Evolutionary conservation across 2,113 vertebrate genomes (phyloP), one percentile per base, ranked within the genome.

Genomic region (Clupea harengus): DNA sequence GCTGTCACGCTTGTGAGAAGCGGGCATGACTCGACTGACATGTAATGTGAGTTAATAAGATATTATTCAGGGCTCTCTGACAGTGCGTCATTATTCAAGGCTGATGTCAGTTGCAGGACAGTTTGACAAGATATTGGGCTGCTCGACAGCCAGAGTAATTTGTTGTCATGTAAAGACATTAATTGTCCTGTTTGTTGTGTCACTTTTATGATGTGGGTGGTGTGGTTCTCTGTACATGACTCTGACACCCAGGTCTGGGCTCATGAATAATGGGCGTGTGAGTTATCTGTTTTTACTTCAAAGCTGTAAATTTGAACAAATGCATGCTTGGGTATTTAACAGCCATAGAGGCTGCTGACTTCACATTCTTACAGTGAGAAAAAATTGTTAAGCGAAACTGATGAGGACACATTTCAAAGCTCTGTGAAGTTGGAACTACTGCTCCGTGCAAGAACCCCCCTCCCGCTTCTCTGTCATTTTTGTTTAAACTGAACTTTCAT

Each of bases 401-500:
- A 83, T 67, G 87, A 45, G 52, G 52, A 84, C 82, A 82, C 46
- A 81, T 83, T 86, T 88, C 86, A 84, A 20, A 1, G 60, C 67
- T 7, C 6, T 3, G 49, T 82, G 72, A 81, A 25, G 82, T 81
- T 87, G 83, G 90, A 94, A 90, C 81, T 90, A 89, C 91, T 91
- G 88, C 78, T 54, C 46, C 20, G 82, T 89, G 89, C 88, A 90
- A 84, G 84, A 91, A 90, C 57, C 84, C 88, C 83, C 83, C 89
- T 89, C 88, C 45, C 54, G 87, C 82, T 88, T 89, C 88, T 86
- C 86, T 83, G 80, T 90, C 91, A 89, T 90, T 84, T 49, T 32
- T 28, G 64, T 72, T 72, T 72, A 72, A 72, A 72, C 25, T 72
- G 64, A 72, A 72, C 64, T 72, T 72, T 72, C 64, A 72, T 72